Evolutionary conservation across 2,888 invertebrate genomes (phyloP).

Genomic region (Tipula unca): DNA sequence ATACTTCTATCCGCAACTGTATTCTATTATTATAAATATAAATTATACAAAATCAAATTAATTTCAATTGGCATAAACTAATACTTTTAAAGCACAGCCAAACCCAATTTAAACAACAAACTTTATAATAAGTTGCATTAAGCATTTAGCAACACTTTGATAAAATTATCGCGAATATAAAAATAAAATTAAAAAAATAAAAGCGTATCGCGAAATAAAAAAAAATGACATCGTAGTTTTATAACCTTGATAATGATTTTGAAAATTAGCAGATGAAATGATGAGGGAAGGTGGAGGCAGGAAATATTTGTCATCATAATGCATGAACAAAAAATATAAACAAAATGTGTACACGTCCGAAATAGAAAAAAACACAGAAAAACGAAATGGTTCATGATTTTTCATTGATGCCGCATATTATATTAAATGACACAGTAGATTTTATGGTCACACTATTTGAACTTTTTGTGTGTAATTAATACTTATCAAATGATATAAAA

Average conservation of each 20-base stretch:
- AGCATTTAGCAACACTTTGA: background rate
- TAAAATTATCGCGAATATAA: background rate
- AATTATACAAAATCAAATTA: background rate
- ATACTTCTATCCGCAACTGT: background rate
- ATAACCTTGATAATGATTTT: conserved; percentile 8
- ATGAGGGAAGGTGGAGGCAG: background rate
- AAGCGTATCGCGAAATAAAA: background rate
- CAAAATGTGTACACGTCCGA: background rate
- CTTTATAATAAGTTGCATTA: background rate
- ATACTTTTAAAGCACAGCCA: background rate
- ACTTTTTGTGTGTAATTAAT: background rate
- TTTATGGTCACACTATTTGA: background rate
- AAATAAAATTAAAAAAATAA: background rate
- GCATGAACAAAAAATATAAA: background rate
- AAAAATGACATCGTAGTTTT: background rate
- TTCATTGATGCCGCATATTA: background rate
- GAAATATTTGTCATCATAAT: background rate
- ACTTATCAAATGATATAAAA: background rate
- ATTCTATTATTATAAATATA: background rate
- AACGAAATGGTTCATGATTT: background rate
- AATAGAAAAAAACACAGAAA: background rate
- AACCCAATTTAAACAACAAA: background rate
- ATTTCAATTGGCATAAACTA: background rate
- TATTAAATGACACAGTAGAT: background rate
- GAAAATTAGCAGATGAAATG: background rate